Evolutionary conservation across 1,140 invertebrate species (phyloP).

Genomic region (Lordiphosa collinella): DNA sequence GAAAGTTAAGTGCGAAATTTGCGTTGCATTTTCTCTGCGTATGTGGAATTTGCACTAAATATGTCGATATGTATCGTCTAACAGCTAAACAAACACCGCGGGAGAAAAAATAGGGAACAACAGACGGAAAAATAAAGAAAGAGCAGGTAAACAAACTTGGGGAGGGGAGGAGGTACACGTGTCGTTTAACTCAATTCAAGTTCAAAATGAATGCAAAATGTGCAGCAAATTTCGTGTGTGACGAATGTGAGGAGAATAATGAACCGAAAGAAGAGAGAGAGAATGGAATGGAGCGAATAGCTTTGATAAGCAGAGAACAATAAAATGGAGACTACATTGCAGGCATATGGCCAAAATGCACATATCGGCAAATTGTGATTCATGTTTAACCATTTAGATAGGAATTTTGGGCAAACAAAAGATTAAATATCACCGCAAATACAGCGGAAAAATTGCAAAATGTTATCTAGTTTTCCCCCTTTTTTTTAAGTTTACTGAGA

Average conservation of each 20-base stretch:
- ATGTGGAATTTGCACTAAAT: too few species aligned
- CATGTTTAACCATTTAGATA: too few species aligned
- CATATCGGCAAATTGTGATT: too few species aligned
- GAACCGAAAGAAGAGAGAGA: neutral
- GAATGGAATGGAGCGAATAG: too few species aligned
- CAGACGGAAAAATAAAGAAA: neutral
- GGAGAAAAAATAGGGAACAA: neutral
- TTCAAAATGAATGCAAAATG: constrained; percentile 40
- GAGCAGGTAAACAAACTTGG: constrained; percentile 20
- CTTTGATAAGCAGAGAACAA: too few species aligned
- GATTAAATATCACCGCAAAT: too few species aligned
- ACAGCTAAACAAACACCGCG: constrained; percentile 4
- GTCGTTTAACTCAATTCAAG: constrained; percentile 33
- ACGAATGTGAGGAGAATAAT: neutral
- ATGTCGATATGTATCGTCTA: neutral
- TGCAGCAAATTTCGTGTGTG: constrained; percentile 18
- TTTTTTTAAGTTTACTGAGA: too few species aligned
- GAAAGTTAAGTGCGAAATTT: constrained; percentile 9
- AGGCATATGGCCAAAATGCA: too few species aligned
- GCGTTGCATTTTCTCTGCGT: constrained; percentile 20
- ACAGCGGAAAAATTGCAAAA: too few species aligned
- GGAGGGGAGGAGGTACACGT: constrained; percentile 17
- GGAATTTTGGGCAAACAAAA: too few species aligned
- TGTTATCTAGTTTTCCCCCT: too few species aligned
- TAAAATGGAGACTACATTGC: too few species aligned